A percentile compares a stretch with the other conserved stretches of the same genome.
phyloP scores from a whole-genome alignment of 2,113 vertebrate species.

The Hepsetus odoe region DNA sequence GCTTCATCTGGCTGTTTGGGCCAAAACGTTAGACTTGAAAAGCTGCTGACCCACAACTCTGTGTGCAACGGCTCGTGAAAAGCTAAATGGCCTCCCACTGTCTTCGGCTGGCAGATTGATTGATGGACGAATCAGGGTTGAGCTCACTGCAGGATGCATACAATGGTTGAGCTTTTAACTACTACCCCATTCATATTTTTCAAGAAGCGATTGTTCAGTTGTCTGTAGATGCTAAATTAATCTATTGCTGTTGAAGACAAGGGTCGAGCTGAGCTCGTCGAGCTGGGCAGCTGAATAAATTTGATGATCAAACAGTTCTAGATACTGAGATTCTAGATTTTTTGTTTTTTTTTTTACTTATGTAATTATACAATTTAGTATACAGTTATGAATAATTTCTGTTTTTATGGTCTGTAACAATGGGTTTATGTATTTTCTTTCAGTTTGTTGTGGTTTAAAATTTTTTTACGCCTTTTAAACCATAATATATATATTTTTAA shows the following conservation, averaged over 20 bases:
- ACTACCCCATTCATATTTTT: background rate
- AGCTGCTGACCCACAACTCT: slow-evolving; percentile 33
- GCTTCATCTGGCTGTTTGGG: slow-evolving; percentile 25
- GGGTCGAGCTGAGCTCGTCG: background rate
- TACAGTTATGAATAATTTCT: too few species aligned
- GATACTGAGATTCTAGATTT: background rate
- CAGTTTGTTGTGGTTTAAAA: too few species aligned
- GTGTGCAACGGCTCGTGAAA: slow-evolving; percentile 38
- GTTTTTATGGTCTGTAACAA: too few species aligned
- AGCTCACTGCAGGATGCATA: slow-evolving; percentile 5
- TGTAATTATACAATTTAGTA: too few species aligned
- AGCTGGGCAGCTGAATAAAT: background rate
- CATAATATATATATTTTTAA: too few species aligned
- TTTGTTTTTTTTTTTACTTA: too few species aligned
- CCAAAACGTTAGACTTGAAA: slow-evolving; percentile 18
- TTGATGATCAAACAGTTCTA: background rate
- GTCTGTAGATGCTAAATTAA: slow-evolving; percentile 3
- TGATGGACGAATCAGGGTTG: background rate
- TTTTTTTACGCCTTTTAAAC: too few species aligned
- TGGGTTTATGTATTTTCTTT: too few species aligned
- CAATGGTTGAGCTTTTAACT: slow-evolving; percentile 4
- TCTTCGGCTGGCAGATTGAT: slow-evolving; percentile 15
- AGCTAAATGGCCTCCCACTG: slow-evolving; percentile 33
- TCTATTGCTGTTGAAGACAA: too few species aligned
- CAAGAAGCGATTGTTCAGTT: background rate